Base-by-base conservation (phyloP, 2,888 invertebrate genomes). In the Hypena proboscidalis region DNA sequence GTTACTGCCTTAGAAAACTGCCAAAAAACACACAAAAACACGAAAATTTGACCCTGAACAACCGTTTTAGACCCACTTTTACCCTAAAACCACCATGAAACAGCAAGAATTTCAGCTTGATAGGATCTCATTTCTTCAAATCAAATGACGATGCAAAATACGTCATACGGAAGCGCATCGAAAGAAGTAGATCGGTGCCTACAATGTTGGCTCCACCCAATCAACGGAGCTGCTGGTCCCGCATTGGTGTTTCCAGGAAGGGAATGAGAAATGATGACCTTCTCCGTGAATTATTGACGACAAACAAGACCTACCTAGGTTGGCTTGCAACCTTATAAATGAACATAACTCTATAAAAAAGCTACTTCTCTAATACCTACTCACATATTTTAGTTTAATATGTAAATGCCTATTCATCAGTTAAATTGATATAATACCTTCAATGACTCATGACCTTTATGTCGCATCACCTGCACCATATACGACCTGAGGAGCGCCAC, bases 141-240 rank as follows among this genome's bases (percentile, higher is more conserved):
- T 34, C 22, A 23, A 41, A 25, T 2, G 2, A 13, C 5, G 36
- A 58, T 65, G 66, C 55, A 58, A 46, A 58, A 40, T 67, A 58
- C 59, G 67, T 67, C 58, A 74, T 56, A 62, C 63, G 77, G 78
- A 79, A 80, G 51, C 64, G 62, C 63, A 64, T 37, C 48, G 5
- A 67, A 70, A 66, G 72, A 77, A 73, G 65, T 65, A 59, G 58
- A 68, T 44, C 58, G 32, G 59, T 82, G 74, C 70, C 76, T 80
- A 80, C 74, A 44, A 48, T 51, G 52, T 41, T 76, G 58, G 81
- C 83, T 78, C 86, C 86, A 81, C 83, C 89, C 88, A 78, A 70
- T 69, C 58, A 70, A 67, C 66, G 64, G 47, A 53, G 57, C 46
- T 52, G 63, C 72, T 68, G 47, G 65, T 51, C 61, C 66, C 74